Percentiles rank a stretch among this genome's conserved stretches.
These are phyloP conservation scores for Morelia viridis DNA, from an alignment of 2,797 vertebrate species.

Conservation along the genomic window DNA sequence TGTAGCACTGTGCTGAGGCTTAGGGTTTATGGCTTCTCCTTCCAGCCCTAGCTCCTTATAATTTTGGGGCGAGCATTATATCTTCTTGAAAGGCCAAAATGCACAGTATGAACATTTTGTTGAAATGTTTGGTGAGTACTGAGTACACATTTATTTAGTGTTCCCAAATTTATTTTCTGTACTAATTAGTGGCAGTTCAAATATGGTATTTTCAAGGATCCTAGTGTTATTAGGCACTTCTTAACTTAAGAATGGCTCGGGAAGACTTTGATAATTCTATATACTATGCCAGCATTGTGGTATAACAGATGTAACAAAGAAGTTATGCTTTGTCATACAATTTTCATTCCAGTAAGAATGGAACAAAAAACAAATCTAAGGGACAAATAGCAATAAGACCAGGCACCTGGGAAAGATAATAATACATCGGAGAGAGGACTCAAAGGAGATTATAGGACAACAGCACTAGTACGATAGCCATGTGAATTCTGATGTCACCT, in stretches of 20 bases:
- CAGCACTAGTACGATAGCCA: neutral
- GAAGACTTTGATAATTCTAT: neutral
- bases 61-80: too few relatives aligned
- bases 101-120: neutral
- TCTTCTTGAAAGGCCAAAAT: too few relatives aligned
- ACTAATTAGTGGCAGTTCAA: neutral
- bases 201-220: slow-evolving; percentile 72
- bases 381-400: neutral
- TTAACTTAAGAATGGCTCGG: neutral
- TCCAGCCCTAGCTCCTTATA: too few relatives aligned
- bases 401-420: neutral
- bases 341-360: neutral
- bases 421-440: neutral
- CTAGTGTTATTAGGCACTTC: slow-evolving; percentile 67
- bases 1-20: too few relatives aligned
- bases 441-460: neutral
- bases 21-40: too few relatives aligned
- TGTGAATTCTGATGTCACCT: neutral
- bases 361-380: neutral
- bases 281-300: neutral
- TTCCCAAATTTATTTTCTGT: slow-evolving; percentile 8
- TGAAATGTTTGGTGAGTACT: neutral
- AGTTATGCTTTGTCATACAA: neutral
- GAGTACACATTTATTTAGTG: neutral
- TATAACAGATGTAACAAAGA: neutral